Percentiles rank a stretch among this genome's conserved stretches.
These are phyloP conservation scores for Falco berigora DNA, from an alignment of 2,797 vertebrate species.

Conservation along the genomic window DNA sequence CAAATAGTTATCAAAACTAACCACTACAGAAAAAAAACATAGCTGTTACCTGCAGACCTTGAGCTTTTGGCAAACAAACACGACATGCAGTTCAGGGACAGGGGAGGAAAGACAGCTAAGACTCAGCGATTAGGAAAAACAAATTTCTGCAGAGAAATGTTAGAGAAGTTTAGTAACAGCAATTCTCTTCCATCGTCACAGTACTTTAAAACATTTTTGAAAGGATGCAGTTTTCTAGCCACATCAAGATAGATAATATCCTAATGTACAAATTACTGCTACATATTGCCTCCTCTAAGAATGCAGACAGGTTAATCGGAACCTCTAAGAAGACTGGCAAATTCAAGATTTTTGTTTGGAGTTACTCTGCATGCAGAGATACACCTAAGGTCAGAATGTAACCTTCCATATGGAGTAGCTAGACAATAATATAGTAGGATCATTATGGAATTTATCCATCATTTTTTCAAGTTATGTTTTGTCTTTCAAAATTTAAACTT, in stretches of 20 bases:
- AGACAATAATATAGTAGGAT: not conserved
- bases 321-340: not conserved
- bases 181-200: not conserved
- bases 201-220: not conserved
- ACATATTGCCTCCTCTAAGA: not conserved
- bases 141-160: not conserved
- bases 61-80: not conserved
- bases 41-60: not conserved
- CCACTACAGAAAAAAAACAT: not conserved
- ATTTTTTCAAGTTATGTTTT: not conserved
- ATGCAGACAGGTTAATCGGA: not conserved
- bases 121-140: not conserved
- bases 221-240: not conserved
- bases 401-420: not conserved
- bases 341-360: not conserved
- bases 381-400: not conserved
- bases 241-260: not conserved
- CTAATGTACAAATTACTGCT: not conserved
- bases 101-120: not conserved
- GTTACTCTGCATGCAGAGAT: not conserved
- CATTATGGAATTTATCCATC: not conserved
- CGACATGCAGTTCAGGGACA: not conserved
- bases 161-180: not conserved
- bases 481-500: constrained; percentile 5
- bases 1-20: not conserved